Conservation (phyloP, 2,113 vertebrate genomes). For the Pygathrix nemaeus region DNA sequence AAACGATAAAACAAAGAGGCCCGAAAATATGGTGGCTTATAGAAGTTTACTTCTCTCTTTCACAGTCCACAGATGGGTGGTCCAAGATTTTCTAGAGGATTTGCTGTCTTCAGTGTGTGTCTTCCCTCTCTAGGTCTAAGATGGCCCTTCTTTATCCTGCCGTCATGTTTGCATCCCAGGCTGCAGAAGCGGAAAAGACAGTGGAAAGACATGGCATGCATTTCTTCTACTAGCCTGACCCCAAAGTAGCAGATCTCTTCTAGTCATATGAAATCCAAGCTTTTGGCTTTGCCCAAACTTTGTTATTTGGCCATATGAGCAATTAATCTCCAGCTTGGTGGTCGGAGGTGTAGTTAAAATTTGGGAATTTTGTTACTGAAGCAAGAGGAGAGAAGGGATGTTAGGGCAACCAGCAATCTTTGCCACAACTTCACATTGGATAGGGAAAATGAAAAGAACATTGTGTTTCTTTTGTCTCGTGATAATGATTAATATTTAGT, state of each 20-base stretch:
- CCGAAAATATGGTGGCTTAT: neutral
- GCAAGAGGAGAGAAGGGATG: neutral
- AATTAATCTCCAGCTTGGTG: neutral
- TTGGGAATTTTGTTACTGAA: neutral
- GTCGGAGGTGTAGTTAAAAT: neutral
- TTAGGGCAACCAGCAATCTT: neutral
- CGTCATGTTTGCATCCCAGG: neutral
- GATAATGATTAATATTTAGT: neutral
- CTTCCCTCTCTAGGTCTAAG: neutral
- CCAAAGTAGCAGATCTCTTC: neutral
- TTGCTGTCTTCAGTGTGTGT: neutral
- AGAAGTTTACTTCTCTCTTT: neutral
- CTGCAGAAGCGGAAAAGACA: neutral
- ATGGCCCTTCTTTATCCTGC: neutral
- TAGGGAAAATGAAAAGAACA: neutral
- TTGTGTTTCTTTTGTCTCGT: neutral
- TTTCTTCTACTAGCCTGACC: neutral
- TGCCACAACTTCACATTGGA: neutral
- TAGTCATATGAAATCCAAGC: neutral
- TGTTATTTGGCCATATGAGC: neutral
- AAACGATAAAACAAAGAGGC: neutral
- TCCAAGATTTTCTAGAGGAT: neutral
- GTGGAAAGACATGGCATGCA: neutral
- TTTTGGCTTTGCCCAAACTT: neutral
- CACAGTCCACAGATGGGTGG: neutral